Evolutionary conservation across 1,140 invertebrate species (phyloP).

Genomic region (Ostrea denselamellosa): DNA sequence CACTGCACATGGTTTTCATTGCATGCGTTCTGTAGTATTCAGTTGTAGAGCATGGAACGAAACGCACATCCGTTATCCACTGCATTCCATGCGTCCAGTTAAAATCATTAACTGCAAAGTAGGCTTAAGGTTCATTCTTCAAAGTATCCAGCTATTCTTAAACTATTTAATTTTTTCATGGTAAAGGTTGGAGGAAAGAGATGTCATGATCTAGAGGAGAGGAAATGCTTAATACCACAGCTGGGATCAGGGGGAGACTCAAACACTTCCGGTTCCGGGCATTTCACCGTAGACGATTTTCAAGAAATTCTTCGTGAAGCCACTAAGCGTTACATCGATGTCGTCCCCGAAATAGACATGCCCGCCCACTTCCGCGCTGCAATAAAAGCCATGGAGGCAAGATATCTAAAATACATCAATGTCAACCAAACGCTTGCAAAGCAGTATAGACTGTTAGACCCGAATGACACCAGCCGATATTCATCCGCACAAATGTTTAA

Average conservation of each 20-base stretch:
- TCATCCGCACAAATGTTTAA: conserved; percentile 67
- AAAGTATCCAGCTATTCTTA: too few relatives aligned
- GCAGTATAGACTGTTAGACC: conserved; percentile 60
- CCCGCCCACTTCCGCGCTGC: conserved; percentile 74
- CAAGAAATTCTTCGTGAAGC: conserved; percentile 68
- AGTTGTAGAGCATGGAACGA: too few relatives aligned
- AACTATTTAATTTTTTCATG: not conserved
- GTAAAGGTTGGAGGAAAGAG: conserved; percentile 69
- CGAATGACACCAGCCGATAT: conserved; percentile 52
- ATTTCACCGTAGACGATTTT: conserved; percentile 68
- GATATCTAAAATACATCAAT: conserved; percentile 39
- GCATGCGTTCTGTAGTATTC: too few relatives aligned
- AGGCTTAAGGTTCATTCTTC: too few relatives aligned
- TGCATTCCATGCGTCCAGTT: too few relatives aligned
- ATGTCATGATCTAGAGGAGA: conserved; percentile 67
- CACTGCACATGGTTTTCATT: too few relatives aligned
- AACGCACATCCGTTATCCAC: too few relatives aligned
- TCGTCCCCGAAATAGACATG: conserved; percentile 77
- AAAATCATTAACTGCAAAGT: too few relatives aligned
- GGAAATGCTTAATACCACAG: conserved; percentile 66
- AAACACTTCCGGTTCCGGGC: conserved; percentile 64
- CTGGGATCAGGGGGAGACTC: conserved; percentile 71
- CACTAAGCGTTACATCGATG: conserved; percentile 64
- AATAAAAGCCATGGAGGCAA: conserved; percentile 68
- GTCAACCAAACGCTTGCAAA: conserved; percentile 28